Percentiles rank a stretch among this genome's conserved stretches.
Evolutionary conservation across 2,888 invertebrate genomes (phyloP).

Genomic region (Drosophila atripex): DNA sequence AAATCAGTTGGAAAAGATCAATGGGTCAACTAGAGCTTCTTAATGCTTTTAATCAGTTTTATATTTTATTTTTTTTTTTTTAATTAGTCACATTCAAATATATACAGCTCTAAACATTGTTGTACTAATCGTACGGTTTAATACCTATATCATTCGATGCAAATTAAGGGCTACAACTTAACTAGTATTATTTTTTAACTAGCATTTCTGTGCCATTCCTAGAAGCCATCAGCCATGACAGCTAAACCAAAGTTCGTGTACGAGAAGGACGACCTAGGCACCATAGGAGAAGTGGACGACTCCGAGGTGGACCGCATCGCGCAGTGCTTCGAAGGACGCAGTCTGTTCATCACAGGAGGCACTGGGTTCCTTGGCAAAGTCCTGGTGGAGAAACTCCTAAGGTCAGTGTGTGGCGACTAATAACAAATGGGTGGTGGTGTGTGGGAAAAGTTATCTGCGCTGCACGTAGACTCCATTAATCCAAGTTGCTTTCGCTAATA

Average conservation of each 20-base stretch:
- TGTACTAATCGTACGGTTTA: neutral
- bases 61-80: neutral
- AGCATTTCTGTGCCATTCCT: neutral
- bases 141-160: neutral
- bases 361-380: constrained; percentile 84
- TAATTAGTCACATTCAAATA: too few species aligned
- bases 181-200: neutral
- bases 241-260: constrained; percentile 79
- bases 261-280: constrained; percentile 71
- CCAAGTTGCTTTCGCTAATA: constrained; percentile 28
- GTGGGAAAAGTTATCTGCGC: neutral
- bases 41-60: constrained; percentile 31
- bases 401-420: constrained; percentile 66
- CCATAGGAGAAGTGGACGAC: constrained; percentile 70
- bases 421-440: constrained; percentile 1
- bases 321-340: constrained; percentile 80
- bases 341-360: constrained; percentile 83
- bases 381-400: constrained; percentile 83
- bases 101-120: neutral
- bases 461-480: constrained; percentile 49
- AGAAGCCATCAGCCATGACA: constrained; percentile 65
- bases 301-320: constrained; percentile 82
- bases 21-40: constrained; percentile 18
- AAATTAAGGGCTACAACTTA: neutral
- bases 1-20: constrained; percentile 19